These are phyloP conservation scores for Amblyteles armatorius DNA, from an alignment of 2,888 invertebrate species.

Conservation along the genomic window DNA sequence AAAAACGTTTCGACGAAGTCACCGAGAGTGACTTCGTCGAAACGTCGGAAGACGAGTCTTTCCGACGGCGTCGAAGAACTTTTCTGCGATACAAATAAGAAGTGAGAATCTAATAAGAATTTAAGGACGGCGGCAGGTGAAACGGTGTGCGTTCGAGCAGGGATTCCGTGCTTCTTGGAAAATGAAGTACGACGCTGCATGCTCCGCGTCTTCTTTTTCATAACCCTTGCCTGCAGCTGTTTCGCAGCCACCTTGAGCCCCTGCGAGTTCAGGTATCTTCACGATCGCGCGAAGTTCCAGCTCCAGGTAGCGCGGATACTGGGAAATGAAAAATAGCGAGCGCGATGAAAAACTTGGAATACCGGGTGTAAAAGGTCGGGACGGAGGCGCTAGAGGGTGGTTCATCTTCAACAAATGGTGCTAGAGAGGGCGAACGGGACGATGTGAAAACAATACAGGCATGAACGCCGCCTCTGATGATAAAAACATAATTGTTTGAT, in stretches of 20 bases:
- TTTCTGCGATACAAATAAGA: slow-evolving; percentile 37
- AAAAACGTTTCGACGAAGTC: slow-evolving; percentile 1
- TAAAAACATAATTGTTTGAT: background rate
- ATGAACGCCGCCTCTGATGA: background rate
- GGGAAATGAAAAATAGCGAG: slow-evolving; percentile 75
- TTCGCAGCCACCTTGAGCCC: slow-evolving; percentile 50
- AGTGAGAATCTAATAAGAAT: slow-evolving; percentile 17
- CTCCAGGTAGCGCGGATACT: slow-evolving; percentile 57
- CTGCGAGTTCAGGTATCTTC: slow-evolving; percentile 30
- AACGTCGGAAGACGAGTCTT: slow-evolving; percentile 25
- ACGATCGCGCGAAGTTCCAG: slow-evolving; percentile 15
- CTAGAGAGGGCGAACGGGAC: slow-evolving; percentile 66
- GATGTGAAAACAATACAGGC: slow-evolving; percentile 70
- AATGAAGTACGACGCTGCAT: slow-evolving; percentile 55
- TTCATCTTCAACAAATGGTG: slow-evolving; percentile 4
- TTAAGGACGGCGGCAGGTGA: background rate
- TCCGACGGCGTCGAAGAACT: background rate
- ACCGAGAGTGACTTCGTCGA: background rate
- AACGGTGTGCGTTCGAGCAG: slow-evolving; percentile 19
- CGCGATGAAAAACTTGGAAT: slow-evolving; percentile 77
- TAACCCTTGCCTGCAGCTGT: background rate
- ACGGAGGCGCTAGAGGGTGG: slow-evolving; percentile 12
- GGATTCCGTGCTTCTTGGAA: slow-evolving; percentile 13
- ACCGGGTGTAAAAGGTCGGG: slow-evolving; percentile 66
- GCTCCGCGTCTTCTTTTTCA: background rate